Evolutionary conservation across 2,797 vertebrate species (phyloP), one percentile per base, ranked within the genome.

Genomic region (Tarsius wallacei): DNA sequence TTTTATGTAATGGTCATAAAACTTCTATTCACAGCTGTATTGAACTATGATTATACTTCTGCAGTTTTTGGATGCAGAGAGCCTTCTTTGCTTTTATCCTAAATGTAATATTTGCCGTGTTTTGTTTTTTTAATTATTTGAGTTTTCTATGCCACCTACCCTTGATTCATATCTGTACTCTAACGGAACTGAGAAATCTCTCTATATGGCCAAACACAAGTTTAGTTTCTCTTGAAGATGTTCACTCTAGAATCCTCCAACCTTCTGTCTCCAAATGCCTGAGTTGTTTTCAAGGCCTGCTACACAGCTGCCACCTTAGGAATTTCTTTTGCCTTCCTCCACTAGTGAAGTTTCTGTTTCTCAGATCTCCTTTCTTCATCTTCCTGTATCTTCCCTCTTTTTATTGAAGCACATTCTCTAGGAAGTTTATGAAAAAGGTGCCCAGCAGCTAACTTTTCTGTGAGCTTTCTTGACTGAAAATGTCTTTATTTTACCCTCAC

Each of bases 401-500:
- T 59, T 59, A 19, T 1, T 66, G 42, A 74, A 66, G 15, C n/a
- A 94, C 9, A 5, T 81, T 87, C 47, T 88, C 53, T 28, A 28
- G 22, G 49, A 81, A 15, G 14, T 91, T 94, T 87, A 57, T 91
- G 57, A 78, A 24, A 95, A 83, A 91, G 47, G n/a, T 24, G 10
- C 55, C 70, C 66, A 33, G 51, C 2, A 93, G 64, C 22, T 90
- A 82, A 78, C 74, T 96, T 93, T 80, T 82, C 61, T 82, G 11
- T 89, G 51, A 49, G 7, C 51, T 83, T 85, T 26, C 13, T 11
- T 64, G 55, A 57, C 90, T 90, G 51, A 83, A 95, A 91, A 88
- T 63, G n/a, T 89, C 49, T 96, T 93, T 51, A 85, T 82, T 93
- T 94, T 91, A 77, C 3, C 13, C 24, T 96, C 51, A 93, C 9